These are phyloP conservation scores for Dolichomitus sp. DNA, from an alignment of 2,888 invertebrate genomes.

Conservation along the genomic window DNA sequence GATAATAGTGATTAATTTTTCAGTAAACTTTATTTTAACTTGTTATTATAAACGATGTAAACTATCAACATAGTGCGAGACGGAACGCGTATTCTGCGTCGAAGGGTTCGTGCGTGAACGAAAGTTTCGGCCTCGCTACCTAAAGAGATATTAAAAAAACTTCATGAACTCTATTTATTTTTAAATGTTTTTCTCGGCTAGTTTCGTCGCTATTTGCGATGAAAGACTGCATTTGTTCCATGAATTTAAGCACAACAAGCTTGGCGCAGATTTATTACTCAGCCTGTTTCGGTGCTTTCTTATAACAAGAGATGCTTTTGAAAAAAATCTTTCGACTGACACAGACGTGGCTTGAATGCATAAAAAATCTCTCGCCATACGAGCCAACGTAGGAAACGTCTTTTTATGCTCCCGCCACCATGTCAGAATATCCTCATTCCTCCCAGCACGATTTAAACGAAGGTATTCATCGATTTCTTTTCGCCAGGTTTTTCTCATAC, in stretches of 20 bases:
- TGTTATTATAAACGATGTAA: too few species aligned
- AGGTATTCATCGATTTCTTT: background rate
- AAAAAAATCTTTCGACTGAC: background rate
- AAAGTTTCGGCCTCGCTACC: too few species aligned
- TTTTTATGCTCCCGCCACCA: background rate
- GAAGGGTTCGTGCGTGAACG: too few species aligned
- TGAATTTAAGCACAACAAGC: background rate
- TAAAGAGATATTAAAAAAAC: too few species aligned
- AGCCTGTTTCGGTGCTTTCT: background rate
- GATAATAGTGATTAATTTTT: too few species aligned
- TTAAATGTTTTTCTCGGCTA: too few species aligned
- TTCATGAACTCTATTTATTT: too few species aligned
- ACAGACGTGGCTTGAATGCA: background rate
- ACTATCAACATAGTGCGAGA: too few species aligned
- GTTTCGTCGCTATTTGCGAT: background rate
- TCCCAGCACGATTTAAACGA: background rate
- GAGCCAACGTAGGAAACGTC: background rate
- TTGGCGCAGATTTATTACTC: background rate
- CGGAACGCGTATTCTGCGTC: too few species aligned
- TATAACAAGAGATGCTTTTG: background rate
- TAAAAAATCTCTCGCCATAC: background rate
- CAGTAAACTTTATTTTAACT: too few species aligned
- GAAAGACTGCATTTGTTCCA: background rate
- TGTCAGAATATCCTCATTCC: background rate
- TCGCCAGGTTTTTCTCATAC: background rate